Evolutionary conservation across 2,888 invertebrate species (phyloP).

Genomic region (Nomada fabriciana): DNA sequence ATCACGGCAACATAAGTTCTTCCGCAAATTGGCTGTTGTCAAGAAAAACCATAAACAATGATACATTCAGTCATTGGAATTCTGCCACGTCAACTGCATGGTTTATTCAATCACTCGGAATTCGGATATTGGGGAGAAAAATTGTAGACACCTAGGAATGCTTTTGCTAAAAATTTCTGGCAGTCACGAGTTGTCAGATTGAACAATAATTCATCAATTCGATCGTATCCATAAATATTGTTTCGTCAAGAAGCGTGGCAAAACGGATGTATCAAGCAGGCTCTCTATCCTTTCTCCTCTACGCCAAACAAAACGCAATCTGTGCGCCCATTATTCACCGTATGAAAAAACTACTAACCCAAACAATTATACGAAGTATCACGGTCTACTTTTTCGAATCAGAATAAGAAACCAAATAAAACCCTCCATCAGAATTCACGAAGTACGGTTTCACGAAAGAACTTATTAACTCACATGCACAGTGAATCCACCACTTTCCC

Average conservation of each 20-base stretch:
- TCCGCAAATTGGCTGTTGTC: not conserved
- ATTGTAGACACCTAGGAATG: not conserved
- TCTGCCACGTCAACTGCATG: not conserved
- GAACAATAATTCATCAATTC: not conserved
- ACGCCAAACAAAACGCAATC: not conserved
- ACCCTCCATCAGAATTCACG: not conserved
- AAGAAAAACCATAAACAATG: not conserved
- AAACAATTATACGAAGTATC: not conserved
- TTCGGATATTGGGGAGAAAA: not conserved
- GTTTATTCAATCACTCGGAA: not conserved
- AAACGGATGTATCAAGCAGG: too few species aligned
- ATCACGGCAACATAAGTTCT: conserved; percentile 5
- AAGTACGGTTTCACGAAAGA: not conserved
- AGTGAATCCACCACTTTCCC: not conserved
- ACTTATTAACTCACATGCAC: not conserved
- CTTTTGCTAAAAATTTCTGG: not conserved
- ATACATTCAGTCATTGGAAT: not conserved
- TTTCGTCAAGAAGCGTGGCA: not conserved
- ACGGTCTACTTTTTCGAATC: not conserved
- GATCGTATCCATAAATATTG: not conserved
- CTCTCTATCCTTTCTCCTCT: not conserved
- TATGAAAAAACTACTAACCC: not conserved
- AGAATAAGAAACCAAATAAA: not conserved
- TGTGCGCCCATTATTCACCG: not conserved
- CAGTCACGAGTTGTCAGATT: not conserved